Percentiles rank a stretch among this genome's conserved stretches.
Conservation (phyloP, 2,797 vertebrate species). For the Spinus olivaceus region DNA sequence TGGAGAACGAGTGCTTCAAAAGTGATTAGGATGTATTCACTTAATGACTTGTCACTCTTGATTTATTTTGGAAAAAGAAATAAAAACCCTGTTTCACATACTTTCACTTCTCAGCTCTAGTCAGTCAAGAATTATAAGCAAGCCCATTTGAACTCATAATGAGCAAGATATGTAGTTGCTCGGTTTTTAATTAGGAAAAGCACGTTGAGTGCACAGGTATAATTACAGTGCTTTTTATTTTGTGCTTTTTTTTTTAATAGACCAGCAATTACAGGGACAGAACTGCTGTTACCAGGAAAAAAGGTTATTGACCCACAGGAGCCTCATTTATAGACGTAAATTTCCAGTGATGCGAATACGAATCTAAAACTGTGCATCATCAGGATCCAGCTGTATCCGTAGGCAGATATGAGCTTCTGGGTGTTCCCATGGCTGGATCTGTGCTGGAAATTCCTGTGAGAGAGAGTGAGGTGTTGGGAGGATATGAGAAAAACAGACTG, state of each 20-base stretch:
- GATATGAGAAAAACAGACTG: neutral
- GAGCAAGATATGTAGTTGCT: neutral
- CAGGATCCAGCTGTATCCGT: neutral
- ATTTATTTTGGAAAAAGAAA: neutral
- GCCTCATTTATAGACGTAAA: neutral
- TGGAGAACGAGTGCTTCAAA: neutral
- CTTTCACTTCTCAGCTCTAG: neutral
- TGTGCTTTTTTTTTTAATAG: neutral
- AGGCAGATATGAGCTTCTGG: neutral
- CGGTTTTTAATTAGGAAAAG: slow-evolving; percentile 48
- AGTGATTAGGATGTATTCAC: neutral
- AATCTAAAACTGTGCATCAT: neutral
- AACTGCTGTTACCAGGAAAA: neutral
- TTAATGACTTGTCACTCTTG: slow-evolving; percentile 1
- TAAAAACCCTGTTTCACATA: neutral
- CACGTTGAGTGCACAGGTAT: neutral
- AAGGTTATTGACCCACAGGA: neutral
- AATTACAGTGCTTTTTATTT: neutral
- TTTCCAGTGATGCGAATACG: neutral
- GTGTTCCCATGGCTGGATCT: neutral
- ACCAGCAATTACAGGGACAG: neutral
- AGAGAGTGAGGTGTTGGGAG: neutral
- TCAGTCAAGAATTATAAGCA: slow-evolving; percentile 25
- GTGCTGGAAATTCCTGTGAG: neutral
- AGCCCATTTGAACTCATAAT: slow-evolving; percentile 3